Base-by-base conservation (phyloP, 2,888 invertebrate species). In the Operophtera brumata region DNA sequence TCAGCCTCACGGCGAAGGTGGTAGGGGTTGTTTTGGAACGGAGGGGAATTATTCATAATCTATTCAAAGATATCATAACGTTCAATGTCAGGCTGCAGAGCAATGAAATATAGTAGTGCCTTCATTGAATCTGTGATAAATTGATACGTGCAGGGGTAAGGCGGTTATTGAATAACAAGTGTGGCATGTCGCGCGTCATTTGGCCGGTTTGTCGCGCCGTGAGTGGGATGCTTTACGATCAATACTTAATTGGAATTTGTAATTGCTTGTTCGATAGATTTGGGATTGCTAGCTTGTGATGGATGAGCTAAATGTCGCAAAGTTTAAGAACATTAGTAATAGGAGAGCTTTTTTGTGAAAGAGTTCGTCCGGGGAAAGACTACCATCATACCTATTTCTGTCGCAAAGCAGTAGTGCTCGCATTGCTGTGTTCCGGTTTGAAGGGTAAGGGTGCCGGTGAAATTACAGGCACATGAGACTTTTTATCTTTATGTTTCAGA, bases 121-220 rank as follows among this genome's bases (percentile, higher is more conserved):
- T 89, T 88, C 88, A 90, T 88, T 86, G 89, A 86, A 86, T 80
- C 75, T 69, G 78, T 89, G 88, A 90, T 90, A 89, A 88, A 89
- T 90, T 89, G 87, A 87, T 86, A 82, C 73, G 72, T 75, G 75
- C 36, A 64, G 65, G 77, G 81, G 86, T 77, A 77, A 80, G 79
- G 70, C 71, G 76, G 80, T 88, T 88, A 90, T 90, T 89, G 85
- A 89, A 89, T 89, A 89, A 86, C 87, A 86, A 88, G 82, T 81
- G 80, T 70, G 82, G 82, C 75, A 77, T 82, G 84, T 73, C 70
- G 71, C 58, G 57, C 61, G 59, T 62, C 65, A 69, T 69, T 67
- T 66, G 63, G 65, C 49, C 50, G 58, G 51, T 52, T 59, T 62
- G 61, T 59, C 61, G 57, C 54, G 47, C 44, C 47, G 49, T 42